A percentile compares a stretch with the other conserved stretches of the same genome.
These are phyloP conservation scores for Epinephelus cyanopodus DNA, from an alignment of 2,113 vertebrate species.

Conservation along the genomic window DNA sequence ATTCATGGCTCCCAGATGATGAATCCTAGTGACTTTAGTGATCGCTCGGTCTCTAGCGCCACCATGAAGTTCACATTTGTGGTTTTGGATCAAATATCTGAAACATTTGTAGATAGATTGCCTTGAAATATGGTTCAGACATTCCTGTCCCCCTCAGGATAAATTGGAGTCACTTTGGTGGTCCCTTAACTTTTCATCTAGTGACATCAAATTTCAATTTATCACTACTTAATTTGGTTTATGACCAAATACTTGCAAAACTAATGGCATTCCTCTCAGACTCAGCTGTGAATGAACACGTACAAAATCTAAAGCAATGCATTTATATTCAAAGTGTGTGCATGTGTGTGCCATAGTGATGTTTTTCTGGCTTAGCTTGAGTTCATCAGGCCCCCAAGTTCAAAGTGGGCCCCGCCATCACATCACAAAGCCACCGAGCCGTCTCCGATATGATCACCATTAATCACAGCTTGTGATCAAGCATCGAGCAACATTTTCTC, in stretches of 20 bases:
- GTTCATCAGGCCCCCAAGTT: constrained; percentile 56
- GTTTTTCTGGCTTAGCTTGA: constrained; percentile 58
- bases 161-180: background rate
- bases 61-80: background rate
- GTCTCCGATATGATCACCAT: constrained; percentile 68
- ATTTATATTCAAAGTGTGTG: constrained; percentile 27
- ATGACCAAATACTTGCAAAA: background rate
- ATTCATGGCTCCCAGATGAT: background rate
- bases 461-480: constrained; percentile 76
- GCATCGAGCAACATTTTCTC: constrained; percentile 55
- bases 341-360: constrained; percentile 32
- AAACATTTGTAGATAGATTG: background rate
- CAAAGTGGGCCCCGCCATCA: constrained; percentile 66
- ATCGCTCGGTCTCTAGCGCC: background rate
- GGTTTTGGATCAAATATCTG: background rate
- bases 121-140: background rate
- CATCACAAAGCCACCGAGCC: constrained; percentile 64
- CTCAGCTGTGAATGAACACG: constrained; percentile 12
- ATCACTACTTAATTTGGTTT: background rate
- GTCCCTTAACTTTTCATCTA: background rate
- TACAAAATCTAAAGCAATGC: constrained; percentile 37
- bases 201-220: background rate
- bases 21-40: background rate
- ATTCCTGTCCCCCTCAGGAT: too few relatives aligned
- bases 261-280: background rate